Conservation (phyloP, 2,888 invertebrate species). For the Eupithecia subumbrata region DNA sequence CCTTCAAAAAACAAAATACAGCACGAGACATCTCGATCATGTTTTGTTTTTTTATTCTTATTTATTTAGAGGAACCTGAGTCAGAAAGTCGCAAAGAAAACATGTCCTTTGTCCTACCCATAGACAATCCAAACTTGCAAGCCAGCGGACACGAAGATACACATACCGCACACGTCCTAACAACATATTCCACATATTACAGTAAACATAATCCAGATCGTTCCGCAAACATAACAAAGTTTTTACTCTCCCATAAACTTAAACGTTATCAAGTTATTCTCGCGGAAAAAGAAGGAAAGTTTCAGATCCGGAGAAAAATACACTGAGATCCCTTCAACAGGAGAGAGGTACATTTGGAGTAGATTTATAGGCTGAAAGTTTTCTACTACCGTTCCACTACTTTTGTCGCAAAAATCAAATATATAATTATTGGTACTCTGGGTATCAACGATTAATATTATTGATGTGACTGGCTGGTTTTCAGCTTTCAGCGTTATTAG, state of each 20-base stretch:
- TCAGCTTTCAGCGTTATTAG: too few species aligned
- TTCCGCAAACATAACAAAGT: neutral
- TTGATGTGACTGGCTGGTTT: too few species aligned
- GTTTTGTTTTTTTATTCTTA: too few species aligned
- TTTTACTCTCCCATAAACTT: neutral
- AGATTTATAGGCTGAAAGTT: neutral
- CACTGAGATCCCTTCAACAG: neutral
- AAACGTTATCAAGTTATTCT: constrained; percentile 2
- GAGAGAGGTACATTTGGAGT: neutral
- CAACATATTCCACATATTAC: neutral
- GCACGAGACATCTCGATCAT: neutral
- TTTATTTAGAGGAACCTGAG: too few species aligned
- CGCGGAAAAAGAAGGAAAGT: neutral
- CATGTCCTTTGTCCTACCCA: too few species aligned
- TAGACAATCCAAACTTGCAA: too few species aligned
- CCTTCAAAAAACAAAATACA: too few species aligned
- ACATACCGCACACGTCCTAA: neutral
- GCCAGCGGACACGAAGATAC: neutral
- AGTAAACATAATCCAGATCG: neutral
- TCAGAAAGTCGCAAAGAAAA: too few species aligned
- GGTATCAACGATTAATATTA: too few species aligned
- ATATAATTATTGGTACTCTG: neutral
- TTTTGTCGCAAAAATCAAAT: neutral
- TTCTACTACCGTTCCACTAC: neutral
- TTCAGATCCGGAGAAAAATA: neutral